Evolutionary conservation across 2,113 vertebrate species (phyloP).

Genomic region (Lepus europaeus): DNA sequence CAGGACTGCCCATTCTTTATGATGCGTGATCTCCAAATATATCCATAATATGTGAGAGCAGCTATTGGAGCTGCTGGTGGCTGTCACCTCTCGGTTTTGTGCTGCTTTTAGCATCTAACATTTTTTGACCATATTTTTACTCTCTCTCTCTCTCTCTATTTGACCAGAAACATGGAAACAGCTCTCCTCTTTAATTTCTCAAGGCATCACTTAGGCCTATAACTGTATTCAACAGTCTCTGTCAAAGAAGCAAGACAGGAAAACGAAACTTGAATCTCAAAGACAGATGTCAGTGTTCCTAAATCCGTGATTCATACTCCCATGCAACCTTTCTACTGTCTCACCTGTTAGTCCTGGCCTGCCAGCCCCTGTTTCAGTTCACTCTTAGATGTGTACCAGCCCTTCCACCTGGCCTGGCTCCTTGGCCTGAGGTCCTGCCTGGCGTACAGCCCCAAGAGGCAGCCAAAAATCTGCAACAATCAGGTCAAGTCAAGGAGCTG

Average conservation of each 20-base stretch:
- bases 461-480: background rate
- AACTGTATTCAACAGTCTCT: background rate
- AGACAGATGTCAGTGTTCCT: background rate
- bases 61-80: no score
- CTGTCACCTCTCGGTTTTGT: background rate
- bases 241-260: background rate
- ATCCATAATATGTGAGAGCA: background rate
- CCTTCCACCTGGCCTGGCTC: background rate
- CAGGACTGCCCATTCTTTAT: background rate
- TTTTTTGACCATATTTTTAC: background rate
- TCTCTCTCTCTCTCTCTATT: background rate
- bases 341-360: background rate
- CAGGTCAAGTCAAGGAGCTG: background rate
- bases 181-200: background rate
- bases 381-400: background rate
- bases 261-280: conserved; percentile 12
- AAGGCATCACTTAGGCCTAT: background rate
- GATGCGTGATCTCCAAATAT: background rate
- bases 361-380: fast-evolving
- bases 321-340: background rate
- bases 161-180: background rate
- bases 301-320: background rate
- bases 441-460: background rate
- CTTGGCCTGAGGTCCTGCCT: background rate
- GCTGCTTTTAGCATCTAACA: background rate